Conservation (phyloP, 92 coral and sea anemone species). For the Porites cylindrica region DNA sequence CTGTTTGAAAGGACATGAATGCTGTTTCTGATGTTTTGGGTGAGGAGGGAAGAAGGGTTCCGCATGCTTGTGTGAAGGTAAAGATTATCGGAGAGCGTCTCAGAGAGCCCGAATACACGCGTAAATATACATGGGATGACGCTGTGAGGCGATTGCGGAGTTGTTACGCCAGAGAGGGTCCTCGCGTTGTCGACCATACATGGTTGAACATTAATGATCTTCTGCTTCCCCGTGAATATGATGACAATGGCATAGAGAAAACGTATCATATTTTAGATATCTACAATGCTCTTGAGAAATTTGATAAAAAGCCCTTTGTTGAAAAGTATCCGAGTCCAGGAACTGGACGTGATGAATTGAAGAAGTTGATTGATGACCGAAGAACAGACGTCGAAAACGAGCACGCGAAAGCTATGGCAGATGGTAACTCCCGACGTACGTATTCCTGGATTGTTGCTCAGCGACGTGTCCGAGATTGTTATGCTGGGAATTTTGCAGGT, state of each 20-base stretch:
- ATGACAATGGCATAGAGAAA: not conserved
- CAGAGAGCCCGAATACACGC: not conserved
- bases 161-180: not conserved
- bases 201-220: too few species aligned
- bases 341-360: not conserved
- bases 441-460: constrained; percentile 31
- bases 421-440: not conserved
- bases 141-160: not conserved
- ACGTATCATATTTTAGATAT: not conserved
- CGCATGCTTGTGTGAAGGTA: not conserved
- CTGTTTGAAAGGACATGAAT: not conserved
- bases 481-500: constrained; percentile 19
- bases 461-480: constrained; percentile 25
- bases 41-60: not conserved
- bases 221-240: too few species aligned
- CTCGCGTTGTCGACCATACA: too few species aligned
- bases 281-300: not conserved
- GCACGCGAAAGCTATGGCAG: not conserved
- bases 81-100: not conserved
- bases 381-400: constrained; percentile 16
- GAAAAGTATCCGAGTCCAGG: not conserved
- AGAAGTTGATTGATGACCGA: not conserved
- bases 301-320: not conserved
- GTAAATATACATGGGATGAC: not conserved
- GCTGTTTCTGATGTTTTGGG: not conserved